phyloP scores from a whole-genome alignment of 2,113 vertebrate genomes.

The Anolis carolinensis region DNA sequence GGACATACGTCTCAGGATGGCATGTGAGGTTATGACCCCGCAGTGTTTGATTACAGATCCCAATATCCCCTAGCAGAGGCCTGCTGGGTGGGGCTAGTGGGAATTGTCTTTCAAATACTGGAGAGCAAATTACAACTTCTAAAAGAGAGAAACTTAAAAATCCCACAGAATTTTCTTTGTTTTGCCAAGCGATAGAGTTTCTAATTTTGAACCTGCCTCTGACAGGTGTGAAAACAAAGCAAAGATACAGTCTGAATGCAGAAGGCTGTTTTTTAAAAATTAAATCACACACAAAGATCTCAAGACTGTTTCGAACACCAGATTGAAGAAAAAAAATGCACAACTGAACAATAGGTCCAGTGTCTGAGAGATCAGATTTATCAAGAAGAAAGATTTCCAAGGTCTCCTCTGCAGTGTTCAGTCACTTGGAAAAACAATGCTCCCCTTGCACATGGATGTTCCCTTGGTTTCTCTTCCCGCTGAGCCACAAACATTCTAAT shows the following conservation, averaged over 20 bases:
- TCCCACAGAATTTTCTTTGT: background rate
- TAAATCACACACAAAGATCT: background rate
- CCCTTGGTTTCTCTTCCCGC: background rate
- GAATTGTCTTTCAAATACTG: too few species aligned
- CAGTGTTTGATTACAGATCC: background rate
- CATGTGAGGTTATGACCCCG: too few species aligned
- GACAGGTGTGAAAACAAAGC: background rate
- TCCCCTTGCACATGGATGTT: background rate
- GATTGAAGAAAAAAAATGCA: background rate
- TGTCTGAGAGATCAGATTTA: background rate
- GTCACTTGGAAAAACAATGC: background rate
- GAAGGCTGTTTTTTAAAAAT: background rate
- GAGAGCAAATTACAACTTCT: too few species aligned
- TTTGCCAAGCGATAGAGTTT: background rate
- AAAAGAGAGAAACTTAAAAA: background rate
- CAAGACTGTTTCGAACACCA: background rate
- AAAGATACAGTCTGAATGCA: background rate
- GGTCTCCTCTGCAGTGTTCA: background rate
- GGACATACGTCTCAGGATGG: background rate
- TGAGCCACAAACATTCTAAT: background rate
- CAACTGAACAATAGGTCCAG: background rate
- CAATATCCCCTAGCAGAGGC: background rate
- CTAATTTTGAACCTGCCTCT: background rate
- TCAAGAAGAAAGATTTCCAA: conserved; percentile 2
- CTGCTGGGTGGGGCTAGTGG: background rate